Percentiles rank a stretch among this genome's conserved stretches.
Evolutionary conservation across 2,113 vertebrate genomes (phyloP).

Genomic region (Gymnarchus niloticus): DNA sequence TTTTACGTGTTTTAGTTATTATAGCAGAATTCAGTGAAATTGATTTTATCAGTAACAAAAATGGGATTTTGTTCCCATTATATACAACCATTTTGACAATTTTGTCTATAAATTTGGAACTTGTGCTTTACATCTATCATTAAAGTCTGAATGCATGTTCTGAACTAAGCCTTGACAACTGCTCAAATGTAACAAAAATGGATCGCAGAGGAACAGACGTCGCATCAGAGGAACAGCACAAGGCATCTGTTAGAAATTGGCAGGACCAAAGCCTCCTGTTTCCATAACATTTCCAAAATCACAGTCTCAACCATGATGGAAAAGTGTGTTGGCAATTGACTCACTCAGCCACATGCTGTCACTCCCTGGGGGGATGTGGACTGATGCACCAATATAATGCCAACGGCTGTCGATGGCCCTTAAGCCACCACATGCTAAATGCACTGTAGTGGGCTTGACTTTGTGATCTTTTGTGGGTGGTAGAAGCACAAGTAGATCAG

Average conservation of each 20-base stretch:
- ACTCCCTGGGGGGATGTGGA: neutral
- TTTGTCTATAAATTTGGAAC: neutral
- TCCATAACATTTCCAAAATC: neutral
- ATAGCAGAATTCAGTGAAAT: neutral
- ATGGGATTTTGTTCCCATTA: neutral
- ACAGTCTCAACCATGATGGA: neutral
- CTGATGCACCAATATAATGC: neutral
- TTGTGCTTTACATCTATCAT: neutral
- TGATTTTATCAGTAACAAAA: neutral
- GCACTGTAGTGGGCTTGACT: neutral
- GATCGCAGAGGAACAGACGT: neutral
- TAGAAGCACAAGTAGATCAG: neutral
- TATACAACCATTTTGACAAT: neutral
- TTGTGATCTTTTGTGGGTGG: conserved; percentile 10
- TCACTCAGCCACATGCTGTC: neutral
- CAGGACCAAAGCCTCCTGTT: neutral
- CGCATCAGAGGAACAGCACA: neutral
- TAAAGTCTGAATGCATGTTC: neutral
- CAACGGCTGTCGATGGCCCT: neutral
- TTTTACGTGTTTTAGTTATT: neutral
- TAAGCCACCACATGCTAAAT: neutral
- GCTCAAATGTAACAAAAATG: conserved; percentile 10
- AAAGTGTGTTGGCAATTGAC: neutral
- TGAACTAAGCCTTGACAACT: neutral
- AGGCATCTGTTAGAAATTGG: conserved; percentile 4